These are phyloP conservation scores for Brachionus rubens DNA, from an alignment of 1,140 invertebrate genomes.

Conservation along the genomic window DNA sequence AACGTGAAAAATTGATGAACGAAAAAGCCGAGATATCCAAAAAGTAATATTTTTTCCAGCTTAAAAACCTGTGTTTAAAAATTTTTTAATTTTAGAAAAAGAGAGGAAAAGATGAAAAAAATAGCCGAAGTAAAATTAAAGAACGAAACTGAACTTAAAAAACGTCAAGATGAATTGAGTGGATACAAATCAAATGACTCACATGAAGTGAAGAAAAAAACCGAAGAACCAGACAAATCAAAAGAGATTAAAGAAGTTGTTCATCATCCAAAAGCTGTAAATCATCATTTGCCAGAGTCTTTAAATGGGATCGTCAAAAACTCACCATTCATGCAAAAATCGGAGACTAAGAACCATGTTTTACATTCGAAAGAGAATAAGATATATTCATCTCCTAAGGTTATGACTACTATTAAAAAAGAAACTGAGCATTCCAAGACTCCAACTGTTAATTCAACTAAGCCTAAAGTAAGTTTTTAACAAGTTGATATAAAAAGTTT, in stretches of 20 bases:
- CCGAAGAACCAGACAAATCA: slow-evolving; percentile 2
- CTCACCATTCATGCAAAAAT: slow-evolving; percentile 10
- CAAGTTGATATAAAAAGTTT: neutral
- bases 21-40: slow-evolving; percentile 36
- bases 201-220: neutral
- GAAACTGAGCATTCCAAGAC: neutral
- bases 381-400: no score
- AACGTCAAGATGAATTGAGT: slow-evolving; percentile 5
- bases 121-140: slow-evolving; percentile 17
- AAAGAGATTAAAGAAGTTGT: neutral
- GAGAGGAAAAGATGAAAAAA: slow-evolving; percentile 45
- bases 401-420: neutral
- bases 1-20: slow-evolving; percentile 22
- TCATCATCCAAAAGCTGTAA: neutral
- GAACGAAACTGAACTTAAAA: slow-evolving; percentile 5
- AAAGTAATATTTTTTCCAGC: neutral
- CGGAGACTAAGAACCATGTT: neutral
- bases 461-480: neutral
- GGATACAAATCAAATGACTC: neutral
- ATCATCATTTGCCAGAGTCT: neutral
- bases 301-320: neutral
- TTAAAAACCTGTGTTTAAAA: no score
- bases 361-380: neutral
- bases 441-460: neutral
- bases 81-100: slow-evolving; percentile 17